phyloP scores from a whole-genome alignment of 2,113 vertebrate genomes.

The Brachyhypopomus gauderio region DNA sequence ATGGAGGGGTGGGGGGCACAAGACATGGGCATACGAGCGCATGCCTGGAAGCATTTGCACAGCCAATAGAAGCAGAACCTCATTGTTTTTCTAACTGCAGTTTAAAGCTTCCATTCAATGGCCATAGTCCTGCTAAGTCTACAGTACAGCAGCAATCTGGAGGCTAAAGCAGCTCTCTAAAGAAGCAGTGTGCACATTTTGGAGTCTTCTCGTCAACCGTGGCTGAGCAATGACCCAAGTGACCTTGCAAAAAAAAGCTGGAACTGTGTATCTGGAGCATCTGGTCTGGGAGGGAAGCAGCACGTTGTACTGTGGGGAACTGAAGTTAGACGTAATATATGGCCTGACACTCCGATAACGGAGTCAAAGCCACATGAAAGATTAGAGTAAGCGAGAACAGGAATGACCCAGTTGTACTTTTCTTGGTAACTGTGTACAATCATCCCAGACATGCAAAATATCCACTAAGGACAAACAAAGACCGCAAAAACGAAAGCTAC shows the following conservation, averaged over 20 bases:
- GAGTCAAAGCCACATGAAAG: neutral
- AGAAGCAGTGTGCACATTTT: neutral
- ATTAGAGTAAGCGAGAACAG: slow-evolving; percentile 16
- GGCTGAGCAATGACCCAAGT: neutral
- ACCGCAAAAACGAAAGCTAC: neutral
- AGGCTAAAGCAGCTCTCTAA: neutral
- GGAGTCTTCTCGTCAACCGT: neutral
- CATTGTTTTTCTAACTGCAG: neutral
- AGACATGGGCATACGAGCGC: neutral
- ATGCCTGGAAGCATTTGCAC: neutral
- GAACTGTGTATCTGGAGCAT: neutral
- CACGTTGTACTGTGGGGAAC: neutral
- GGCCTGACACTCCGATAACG: slow-evolving; percentile 24
- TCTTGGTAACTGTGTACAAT: slow-evolving; percentile 11
- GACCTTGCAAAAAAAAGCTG: neutral
- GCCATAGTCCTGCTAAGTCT: neutral
- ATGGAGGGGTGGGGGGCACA: neutral
- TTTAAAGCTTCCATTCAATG: neutral
- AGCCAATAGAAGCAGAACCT: neutral
- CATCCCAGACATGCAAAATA: neutral
- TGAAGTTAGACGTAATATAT: neutral
- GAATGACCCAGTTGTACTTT: neutral
- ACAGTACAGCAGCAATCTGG: neutral
- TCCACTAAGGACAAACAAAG: neutral
- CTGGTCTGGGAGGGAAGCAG: neutral